Evolutionary conservation across 2,888 invertebrate species (phyloP), one percentile per base, ranked within the genome.

Genomic region (Amblyjoppa fuscipennis): DNA sequence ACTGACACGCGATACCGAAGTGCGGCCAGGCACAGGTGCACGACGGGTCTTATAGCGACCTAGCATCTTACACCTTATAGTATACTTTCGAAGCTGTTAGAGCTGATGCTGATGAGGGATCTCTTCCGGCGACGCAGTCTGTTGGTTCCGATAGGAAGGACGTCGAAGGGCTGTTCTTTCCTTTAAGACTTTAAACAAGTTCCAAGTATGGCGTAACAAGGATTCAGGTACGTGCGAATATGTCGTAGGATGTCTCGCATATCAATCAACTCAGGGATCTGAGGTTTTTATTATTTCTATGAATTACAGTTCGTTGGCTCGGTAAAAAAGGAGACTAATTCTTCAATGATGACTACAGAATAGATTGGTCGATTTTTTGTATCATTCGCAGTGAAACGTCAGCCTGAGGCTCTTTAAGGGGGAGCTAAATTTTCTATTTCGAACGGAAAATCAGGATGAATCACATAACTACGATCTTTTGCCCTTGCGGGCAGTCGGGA

Each of bases 1-100:
- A 90, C 89, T 90, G 92, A 93, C 91, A 93, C 91, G 92, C 92
- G 92, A 92, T 92, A 93, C 90, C 81, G 84, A 87, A 84, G 87
- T 87, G 79, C 82, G 75, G 77, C 64, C 38, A 16, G 69, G 79
- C 45, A 61, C 41, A n/a, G 64, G 45, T 2, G 69, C 59, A 75
- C 28, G 71, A 69, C 69, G 38, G 69, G 51, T 78, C 78, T 71
- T 49, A 45, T 59, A 53, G 74, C 75, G 79, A 79, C 75, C 75
- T 9, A 74, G 34, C 66, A 61, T 69, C 83, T 80, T 80, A 76
- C 75, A 79, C 49, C 80, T 83, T 73, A 81, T 68, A 70, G n/a
- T 51, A 79, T 86, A 86, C 81, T 81, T 83, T 83, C 64, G 66
- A 85, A 85, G 85, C 82, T 82, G 71, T 82, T 84, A 16, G 20